Percentiles rank a stretch among this genome's conserved stretches.
Conservation (phyloP, 2,797 vertebrate species). For the Phrynocephalus vlangalii region DNA sequence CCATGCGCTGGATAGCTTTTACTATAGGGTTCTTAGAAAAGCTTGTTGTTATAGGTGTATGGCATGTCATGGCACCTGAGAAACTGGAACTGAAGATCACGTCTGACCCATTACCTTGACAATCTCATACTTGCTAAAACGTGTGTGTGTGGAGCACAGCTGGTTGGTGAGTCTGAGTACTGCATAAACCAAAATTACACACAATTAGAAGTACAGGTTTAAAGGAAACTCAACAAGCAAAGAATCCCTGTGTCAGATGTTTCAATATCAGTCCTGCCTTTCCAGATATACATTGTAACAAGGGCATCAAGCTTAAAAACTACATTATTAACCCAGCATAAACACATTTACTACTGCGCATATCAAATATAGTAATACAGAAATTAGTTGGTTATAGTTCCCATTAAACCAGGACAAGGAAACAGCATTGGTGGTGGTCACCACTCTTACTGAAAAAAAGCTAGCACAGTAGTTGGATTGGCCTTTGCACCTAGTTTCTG, state of each 20-base stretch:
- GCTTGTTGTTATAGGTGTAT: background rate
- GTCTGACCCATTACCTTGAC: background rate
- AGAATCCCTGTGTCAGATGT: background rate
- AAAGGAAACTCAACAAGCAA: background rate
- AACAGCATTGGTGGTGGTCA: too few relatives aligned
- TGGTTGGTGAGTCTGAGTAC: background rate
- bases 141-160: background rate
- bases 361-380: too few relatives aligned
- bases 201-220: background rate
- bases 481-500: too few relatives aligned
- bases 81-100: background rate
- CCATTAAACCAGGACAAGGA: too few relatives aligned
- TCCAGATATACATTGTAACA: background rate
- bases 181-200: background rate
- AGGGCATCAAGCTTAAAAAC: too few relatives aligned
- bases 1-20: background rate
- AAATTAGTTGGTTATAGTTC: too few relatives aligned
- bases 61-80: background rate
- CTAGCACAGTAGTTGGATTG: too few relatives aligned
- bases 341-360: too few relatives aligned
- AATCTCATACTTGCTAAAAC: background rate
- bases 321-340: background rate
- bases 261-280: background rate
- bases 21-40: background rate
- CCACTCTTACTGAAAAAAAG: too few relatives aligned